phyloP scores from a whole-genome alignment of 2,888 invertebrate species.

The Cantharis lateralis region DNA sequence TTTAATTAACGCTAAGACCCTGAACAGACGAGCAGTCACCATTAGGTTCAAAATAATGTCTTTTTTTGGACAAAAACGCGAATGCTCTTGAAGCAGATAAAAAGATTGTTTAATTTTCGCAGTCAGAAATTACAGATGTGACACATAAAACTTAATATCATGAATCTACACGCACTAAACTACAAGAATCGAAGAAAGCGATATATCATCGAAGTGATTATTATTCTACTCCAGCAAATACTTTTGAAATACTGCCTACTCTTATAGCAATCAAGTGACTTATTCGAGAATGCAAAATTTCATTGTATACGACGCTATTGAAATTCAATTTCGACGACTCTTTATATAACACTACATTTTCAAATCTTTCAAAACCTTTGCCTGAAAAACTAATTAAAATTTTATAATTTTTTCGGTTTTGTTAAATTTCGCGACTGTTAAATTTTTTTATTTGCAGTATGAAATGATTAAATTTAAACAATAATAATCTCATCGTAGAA shows the following conservation, averaged over 20 bases:
- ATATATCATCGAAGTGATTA: background rate
- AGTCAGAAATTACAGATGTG: background rate
- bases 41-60: background rate
- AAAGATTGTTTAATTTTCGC: background rate
- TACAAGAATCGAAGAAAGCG: background rate
- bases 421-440: background rate
- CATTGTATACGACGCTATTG: conserved; percentile 12
- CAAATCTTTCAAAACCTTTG: background rate
- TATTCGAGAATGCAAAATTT: conserved; percentile 18
- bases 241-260: conserved; percentile 2
- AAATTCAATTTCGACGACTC: conserved; percentile 14
- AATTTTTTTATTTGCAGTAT: background rate
- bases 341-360: background rate
- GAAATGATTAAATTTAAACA: background rate
- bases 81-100: background rate
- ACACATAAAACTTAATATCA: background rate
- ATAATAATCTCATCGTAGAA: background rate
- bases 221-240: conserved; percentile 12
- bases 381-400: background rate
- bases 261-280: conserved; percentile 15
- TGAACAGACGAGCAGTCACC: too few relatives aligned
- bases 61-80: background rate
- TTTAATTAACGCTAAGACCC: background rate
- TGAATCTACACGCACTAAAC: background rate
- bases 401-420: too few relatives aligned